Conservation (phyloP, 2,888 invertebrate species). For the Drosophila formosana region DNA sequence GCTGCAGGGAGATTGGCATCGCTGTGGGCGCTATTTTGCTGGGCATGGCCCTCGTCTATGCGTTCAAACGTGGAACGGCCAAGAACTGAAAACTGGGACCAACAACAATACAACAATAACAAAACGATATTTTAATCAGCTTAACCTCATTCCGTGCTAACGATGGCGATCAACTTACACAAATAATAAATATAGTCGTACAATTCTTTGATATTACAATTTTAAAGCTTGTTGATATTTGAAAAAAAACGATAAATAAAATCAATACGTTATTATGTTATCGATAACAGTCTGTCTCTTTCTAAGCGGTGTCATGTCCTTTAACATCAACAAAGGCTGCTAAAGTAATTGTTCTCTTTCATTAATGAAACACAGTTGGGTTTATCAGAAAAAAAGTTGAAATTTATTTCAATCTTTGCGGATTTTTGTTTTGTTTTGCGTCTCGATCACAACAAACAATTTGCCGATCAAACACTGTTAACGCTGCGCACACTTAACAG, state of each 20-base stretch:
- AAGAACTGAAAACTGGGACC: constrained; percentile 37
- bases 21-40: constrained; percentile 77
- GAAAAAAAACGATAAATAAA: constrained; percentile 14
- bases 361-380: not conserved
- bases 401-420: constrained; percentile 14
- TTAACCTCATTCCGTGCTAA: constrained; percentile 56
- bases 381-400: constrained; percentile 8
- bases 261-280: constrained; percentile 1
- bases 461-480: not conserved
- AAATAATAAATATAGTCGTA: not conserved
- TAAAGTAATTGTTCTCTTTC: no score
- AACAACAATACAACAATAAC: not conserved
- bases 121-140: not conserved
- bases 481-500: constrained; percentile 5
- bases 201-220: constrained; percentile 26
- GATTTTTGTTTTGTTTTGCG: not conserved
- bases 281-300: not conserved
- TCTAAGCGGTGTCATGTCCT: not conserved
- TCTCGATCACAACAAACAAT: constrained; percentile 1
- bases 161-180: not conserved
- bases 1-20: constrained; percentile 77
- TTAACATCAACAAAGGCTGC: not conserved
- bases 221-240: constrained; percentile 29
- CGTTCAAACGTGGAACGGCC: constrained; percentile 65
- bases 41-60: constrained; percentile 76